Base-by-base conservation (phyloP, 2,113 vertebrate species). In the Sceloporus tristichus region DNA sequence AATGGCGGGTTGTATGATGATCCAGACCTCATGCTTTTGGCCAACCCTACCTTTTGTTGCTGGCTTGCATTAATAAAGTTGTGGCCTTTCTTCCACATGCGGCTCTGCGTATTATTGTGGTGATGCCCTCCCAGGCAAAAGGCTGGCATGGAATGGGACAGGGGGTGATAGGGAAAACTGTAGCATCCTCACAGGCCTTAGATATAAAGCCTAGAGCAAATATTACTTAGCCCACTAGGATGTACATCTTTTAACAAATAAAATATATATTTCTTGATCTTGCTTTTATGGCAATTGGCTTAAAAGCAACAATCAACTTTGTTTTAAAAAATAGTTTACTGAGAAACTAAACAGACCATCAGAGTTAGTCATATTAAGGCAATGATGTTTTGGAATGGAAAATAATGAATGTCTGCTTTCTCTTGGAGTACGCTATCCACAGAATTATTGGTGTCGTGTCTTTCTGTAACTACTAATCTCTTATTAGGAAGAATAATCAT, bases 361-460 rank as follows among this genome's bases (percentile, higher is more conserved):
- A 48, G 42, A 48, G 6, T 48, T 6, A 88, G 66, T 54, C 80
- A 27, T 18, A 38, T 16, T 14, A 53, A 56, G 66, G 59, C 13
- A 71, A n/a, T 40, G 70, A 94, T 54, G 1, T 13, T 89, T 82
- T 85, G 56, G 14, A 66, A 93, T 27, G 8, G 70, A 29, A 1
- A 65, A 84, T 59, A 13, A 38, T 85, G 65, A 2, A 3, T 0
- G 0, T 66, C 1, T 10, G 7, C 78, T 73, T 89, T 75, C 14
- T 54, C 10, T 0, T 7, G 19, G 29, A 53, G 23, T 54, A n/a
- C 0, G 27, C 88, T 82, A 8, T 4, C 6, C 62, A 68, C 62
- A 53, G 65, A 78, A 56, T 80, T 29, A 73, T 0, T 0, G 87
- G 89, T 91, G 56, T 42, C 68, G 90, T 48, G 48, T 5, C 7